phyloP scores from a whole-genome alignment of 2,113 vertebrate species.

The Tupaia chinensis region DNA sequence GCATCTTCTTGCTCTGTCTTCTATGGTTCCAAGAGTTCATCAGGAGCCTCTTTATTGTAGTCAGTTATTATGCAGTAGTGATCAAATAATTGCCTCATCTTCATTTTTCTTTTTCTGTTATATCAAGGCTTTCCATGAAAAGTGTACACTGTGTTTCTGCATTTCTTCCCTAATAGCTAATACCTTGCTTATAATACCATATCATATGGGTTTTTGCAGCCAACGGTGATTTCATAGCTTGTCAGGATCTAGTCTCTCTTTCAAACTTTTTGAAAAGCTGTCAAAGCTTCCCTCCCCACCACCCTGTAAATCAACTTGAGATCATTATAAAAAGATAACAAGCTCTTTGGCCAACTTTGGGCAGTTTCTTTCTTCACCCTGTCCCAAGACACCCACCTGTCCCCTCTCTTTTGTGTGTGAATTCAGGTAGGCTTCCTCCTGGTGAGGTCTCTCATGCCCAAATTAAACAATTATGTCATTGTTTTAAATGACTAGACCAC shows the following conservation, averaged over 20 bases:
- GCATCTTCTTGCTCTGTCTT: background rate
- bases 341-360: background rate
- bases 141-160: background rate
- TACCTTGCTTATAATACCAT: background rate
- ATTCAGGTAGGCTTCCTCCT: background rate
- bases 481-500: background rate
- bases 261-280: constrained; percentile 2
- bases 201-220: background rate
- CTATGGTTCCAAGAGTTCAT: background rate
- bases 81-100: background rate
- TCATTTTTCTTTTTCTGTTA: background rate
- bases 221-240: background rate
- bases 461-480: constrained; percentile 36
- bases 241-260: background rate
- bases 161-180: background rate
- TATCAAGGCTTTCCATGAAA: constrained; percentile 10
- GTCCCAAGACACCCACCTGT: background rate
- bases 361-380: background rate
- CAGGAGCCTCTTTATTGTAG: background rate
- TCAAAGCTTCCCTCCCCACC: background rate
- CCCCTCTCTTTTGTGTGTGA: background rate
- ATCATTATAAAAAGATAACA: background rate
- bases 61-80: background rate
- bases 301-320: background rate
- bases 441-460: background rate